Percentiles rank a stretch among this genome's conserved stretches.
phyloP scores from a whole-genome alignment of 2,113 vertebrate species.

The Lichenostomus cassidix region DNA sequence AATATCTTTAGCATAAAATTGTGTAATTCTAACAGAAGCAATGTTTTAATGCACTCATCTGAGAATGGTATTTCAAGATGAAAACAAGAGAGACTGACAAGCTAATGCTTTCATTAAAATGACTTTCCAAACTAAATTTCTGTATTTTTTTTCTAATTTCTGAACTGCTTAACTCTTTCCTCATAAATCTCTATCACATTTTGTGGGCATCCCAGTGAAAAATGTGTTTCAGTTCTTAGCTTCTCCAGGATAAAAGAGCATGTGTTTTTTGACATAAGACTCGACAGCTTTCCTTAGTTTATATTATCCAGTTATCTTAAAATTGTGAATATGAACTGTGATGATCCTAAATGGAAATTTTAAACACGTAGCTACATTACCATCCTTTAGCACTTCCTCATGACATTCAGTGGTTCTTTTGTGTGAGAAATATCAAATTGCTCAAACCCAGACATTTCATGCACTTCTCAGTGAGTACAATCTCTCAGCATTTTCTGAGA shows the following conservation, averaged over 20 bases:
- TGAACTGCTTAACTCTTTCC: not conserved
- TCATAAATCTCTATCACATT: not conserved
- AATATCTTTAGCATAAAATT: conserved; percentile 12
- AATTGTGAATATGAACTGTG: not conserved
- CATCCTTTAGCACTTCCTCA: not conserved
- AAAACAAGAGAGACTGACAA: conserved; percentile 14
- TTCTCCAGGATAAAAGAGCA: not conserved
- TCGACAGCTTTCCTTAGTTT: not conserved
- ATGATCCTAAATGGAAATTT: not conserved
- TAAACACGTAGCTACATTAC: not conserved
- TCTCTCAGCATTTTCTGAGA: not conserved
- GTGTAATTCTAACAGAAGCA: not conserved
- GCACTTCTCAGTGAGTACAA: not conserved
- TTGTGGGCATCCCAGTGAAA: not conserved
- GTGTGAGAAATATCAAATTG: not conserved
- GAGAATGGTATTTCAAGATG: not conserved
- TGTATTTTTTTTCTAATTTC: not conserved
- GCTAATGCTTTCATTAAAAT: not conserved
- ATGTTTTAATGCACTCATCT: conserved; percentile 12
- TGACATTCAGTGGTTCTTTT: not conserved
- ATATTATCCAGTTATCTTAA: not conserved
- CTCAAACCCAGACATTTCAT: not conserved
- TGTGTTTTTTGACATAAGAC: not conserved
- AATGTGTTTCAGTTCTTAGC: not conserved
- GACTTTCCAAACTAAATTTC: not conserved